phyloP scores from a whole-genome alignment of 2,797 vertebrate genomes.

The Rhadinocentrus ornatus region DNA sequence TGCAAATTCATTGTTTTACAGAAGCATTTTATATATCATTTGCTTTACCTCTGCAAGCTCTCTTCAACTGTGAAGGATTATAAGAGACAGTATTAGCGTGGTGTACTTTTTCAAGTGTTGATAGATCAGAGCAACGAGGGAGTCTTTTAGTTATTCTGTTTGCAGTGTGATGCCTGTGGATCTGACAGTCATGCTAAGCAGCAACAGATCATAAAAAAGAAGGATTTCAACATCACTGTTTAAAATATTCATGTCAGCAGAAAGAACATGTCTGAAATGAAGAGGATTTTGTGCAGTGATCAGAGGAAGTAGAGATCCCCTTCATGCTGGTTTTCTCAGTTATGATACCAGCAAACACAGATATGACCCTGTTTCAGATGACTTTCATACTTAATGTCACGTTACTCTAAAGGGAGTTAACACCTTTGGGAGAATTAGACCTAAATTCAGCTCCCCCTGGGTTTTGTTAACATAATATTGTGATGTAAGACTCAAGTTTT shows the following conservation, averaged over 20 bases:
- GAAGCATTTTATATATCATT: slow-evolving; percentile 11
- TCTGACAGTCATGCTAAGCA: slow-evolving; percentile 62
- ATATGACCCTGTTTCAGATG: slow-evolving; percentile 69
- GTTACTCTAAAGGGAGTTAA: slow-evolving; percentile 55
- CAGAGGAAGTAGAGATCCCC: slow-evolving; percentile 53
- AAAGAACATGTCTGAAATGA: slow-evolving; percentile 55
- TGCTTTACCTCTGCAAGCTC: slow-evolving; percentile 10
- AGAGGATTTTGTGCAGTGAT: slow-evolving; percentile 55
- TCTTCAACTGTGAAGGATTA: slow-evolving; percentile 7
- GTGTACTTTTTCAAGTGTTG: slow-evolving; percentile 20
- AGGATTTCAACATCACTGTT: slow-evolving; percentile 65
- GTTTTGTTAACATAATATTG: slow-evolving; percentile 43
- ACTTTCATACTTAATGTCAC: slow-evolving; percentile 64
- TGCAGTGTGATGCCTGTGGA: slow-evolving; percentile 40
- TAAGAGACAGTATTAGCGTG: slow-evolving; percentile 1
- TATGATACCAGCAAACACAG: slow-evolving; percentile 45
- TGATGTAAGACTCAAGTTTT: slow-evolving; percentile 46
- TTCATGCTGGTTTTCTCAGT: slow-evolving; percentile 49
- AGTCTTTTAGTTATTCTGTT: slow-evolving; percentile 20
- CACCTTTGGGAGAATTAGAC: slow-evolving; percentile 63
- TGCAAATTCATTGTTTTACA: not conserved
- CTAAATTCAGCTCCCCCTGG: slow-evolving; percentile 60
- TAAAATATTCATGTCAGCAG: slow-evolving; percentile 78
- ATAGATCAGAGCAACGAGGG: slow-evolving; percentile 39
- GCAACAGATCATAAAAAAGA: slow-evolving; percentile 50